Conservation (phyloP, 2,888 invertebrate genomes). For the Archips crataeganus region DNA sequence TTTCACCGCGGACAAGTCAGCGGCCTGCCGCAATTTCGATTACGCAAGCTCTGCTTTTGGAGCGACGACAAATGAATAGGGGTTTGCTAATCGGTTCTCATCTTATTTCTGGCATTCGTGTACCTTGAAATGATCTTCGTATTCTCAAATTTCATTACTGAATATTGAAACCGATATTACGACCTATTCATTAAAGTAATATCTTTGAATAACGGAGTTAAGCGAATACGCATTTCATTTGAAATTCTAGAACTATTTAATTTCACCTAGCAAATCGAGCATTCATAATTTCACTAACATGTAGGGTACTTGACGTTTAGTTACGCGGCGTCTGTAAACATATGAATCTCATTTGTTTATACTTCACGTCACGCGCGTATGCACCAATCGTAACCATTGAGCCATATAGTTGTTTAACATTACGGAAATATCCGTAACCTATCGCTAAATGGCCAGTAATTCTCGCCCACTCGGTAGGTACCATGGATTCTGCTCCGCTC, state of each 20-base stretch:
- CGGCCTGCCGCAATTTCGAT: slow-evolving; percentile 72
- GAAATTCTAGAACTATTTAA: neutral
- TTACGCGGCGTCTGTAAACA: slow-evolving; percentile 15
- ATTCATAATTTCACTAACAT: neutral
- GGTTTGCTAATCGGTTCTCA: slow-evolving; percentile 14
- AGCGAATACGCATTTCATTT: neutral
- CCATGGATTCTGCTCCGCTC: slow-evolving; percentile 49
- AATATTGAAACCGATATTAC: neutral
- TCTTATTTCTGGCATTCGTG: slow-evolving; percentile 17
- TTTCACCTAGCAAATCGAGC: neutral
- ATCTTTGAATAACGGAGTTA: neutral
- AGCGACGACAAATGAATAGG: slow-evolving; percentile 25
- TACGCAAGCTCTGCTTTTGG: slow-evolving; percentile 57
- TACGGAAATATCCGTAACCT: slow-evolving; percentile 35
- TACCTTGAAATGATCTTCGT: neutral
- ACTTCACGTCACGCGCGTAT: slow-evolving; percentile 16
- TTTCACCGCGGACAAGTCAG: slow-evolving; percentile 67
- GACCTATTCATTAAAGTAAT: neutral
- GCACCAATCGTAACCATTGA: slow-evolving; percentile 24
- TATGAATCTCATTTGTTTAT: slow-evolving; percentile 32
- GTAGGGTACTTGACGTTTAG: neutral
- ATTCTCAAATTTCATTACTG: neutral
- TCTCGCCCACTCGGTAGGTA: slow-evolving; percentile 25
- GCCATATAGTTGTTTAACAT: slow-evolving; percentile 34
- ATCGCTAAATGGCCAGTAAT: slow-evolving; percentile 30